These are phyloP conservation scores for Hiodon alosoides DNA, from an alignment of 2,113 vertebrate genomes.

Conservation along the genomic window DNA sequence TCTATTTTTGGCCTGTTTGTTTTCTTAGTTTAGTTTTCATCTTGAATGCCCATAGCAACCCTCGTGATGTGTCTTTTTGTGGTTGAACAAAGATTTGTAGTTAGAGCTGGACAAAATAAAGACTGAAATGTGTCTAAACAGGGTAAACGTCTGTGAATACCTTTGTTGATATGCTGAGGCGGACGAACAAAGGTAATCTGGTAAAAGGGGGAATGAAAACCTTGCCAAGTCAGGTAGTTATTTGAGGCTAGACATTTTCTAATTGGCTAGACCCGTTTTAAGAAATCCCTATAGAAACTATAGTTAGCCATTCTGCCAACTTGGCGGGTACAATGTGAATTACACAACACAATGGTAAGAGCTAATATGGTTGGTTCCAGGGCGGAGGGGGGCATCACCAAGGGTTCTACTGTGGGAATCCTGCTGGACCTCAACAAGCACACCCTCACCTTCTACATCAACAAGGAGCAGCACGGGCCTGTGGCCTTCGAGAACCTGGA, in stretches of 20 bases:
- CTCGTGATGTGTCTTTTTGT: too few relatives aligned
- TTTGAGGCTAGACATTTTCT: not conserved
- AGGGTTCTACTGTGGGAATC: slow-evolving; percentile 84
- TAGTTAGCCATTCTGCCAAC: too few relatives aligned
- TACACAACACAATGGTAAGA: not conserved
- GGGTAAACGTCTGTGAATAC: too few relatives aligned
- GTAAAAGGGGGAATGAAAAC: too few relatives aligned
- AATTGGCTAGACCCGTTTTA: not conserved
- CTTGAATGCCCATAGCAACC: not conserved
- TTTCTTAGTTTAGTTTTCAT: not conserved
- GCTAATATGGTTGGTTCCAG: slow-evolving; percentile 47
- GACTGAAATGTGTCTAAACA: too few relatives aligned
- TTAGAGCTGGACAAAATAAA: too few relatives aligned
- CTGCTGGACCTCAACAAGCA: slow-evolving; percentile 89
- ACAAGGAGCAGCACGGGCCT: slow-evolving; percentile 92
- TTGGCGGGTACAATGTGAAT: too few relatives aligned
- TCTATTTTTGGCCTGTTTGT: not conserved
- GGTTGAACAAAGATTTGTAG: too few relatives aligned
- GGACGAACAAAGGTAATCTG: too few relatives aligned
- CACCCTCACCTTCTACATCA: slow-evolving; percentile 89
- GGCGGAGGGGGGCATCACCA: slow-evolving; percentile 89
- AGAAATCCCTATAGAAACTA: too few relatives aligned
- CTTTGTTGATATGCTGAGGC: too few relatives aligned
- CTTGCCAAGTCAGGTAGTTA: too few relatives aligned
- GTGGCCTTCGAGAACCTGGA: slow-evolving; percentile 88